phyloP scores from a whole-genome alignment of 1,140 invertebrate species.

The Hestina assimilis region DNA sequence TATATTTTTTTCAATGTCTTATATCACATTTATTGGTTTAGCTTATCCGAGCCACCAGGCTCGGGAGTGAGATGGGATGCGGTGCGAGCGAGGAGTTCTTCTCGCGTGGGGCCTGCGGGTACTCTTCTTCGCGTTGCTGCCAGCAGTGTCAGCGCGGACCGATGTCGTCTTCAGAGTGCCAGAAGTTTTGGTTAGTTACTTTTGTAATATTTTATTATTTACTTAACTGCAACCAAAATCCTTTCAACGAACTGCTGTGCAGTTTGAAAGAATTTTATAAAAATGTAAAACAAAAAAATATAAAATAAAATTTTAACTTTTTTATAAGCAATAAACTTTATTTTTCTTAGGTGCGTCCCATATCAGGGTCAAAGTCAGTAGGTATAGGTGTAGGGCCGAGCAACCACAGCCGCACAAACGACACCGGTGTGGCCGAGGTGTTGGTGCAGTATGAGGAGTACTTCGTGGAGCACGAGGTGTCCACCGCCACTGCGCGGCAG shows the following conservation, averaged over 20 bases:
- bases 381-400: constrained; percentile 54
- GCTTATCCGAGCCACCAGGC: background rate
- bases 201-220: background rate
- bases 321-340: too few species aligned
- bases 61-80: constrained; percentile 41
- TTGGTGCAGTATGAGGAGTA: constrained; percentile 76
- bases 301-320: too few species aligned
- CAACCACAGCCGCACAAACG: constrained; percentile 38
- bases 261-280: too few species aligned
- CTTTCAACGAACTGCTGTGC: too few species aligned
- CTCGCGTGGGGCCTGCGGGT: constrained; percentile 28
- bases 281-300: too few species aligned
- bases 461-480: constrained; percentile 79
- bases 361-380: constrained; percentile 53
- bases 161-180: constrained; percentile 68
- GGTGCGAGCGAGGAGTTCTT: constrained; percentile 21
- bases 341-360: constrained; percentile 46
- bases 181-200: constrained; percentile 52
- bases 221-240: background rate
- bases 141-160: constrained; percentile 23
- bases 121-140: constrained; percentile 27
- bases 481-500: constrained; percentile 66
- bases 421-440: constrained; percentile 27
- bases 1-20: background rate
- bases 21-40: too few species aligned